Evolutionary conservation across 2,888 invertebrate species (phyloP).

Genomic region (Melanostoma scalare): DNA sequence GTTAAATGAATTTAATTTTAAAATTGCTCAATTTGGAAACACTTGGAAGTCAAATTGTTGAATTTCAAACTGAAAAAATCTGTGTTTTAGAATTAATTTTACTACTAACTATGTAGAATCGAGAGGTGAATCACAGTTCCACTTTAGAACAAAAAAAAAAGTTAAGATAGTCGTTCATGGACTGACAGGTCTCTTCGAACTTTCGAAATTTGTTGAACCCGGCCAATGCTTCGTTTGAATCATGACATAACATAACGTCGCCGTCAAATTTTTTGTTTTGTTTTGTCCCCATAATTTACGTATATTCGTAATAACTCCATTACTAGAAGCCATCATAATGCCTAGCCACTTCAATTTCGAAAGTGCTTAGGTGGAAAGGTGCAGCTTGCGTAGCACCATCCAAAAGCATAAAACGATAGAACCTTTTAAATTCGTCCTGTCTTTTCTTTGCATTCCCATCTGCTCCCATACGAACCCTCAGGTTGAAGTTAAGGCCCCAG

Average conservation of each 20-base stretch:
- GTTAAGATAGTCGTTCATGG: too few species aligned
- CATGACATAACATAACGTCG: conserved; percentile 16
- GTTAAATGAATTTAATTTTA: too few species aligned
- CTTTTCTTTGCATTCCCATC: conserved; percentile 51
- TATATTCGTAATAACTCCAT: conserved; percentile 53
- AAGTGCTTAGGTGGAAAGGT: conserved; percentile 62
- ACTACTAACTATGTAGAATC: too few species aligned
- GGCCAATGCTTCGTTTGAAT: too few species aligned
- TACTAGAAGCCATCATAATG: conserved; percentile 65
- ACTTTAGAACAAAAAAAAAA: too few species aligned
- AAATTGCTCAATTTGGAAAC: too few species aligned
- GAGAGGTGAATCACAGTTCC: too few species aligned
- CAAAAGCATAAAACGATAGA: conserved; percentile 22
- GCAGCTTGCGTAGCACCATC: conserved; percentile 40
- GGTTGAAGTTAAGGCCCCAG: conserved; percentile 43
- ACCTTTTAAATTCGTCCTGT: conserved; percentile 66
- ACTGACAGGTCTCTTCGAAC: too few species aligned
- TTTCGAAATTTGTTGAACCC: too few species aligned
- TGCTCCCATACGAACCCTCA: conserved; percentile 24
- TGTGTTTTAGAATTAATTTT: too few species aligned
- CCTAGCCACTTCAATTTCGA: conserved; percentile 68
- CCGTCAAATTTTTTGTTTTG: neutral
- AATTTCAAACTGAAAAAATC: too few species aligned
- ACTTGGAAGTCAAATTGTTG: too few species aligned
- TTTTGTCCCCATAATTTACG: conserved; percentile 35